Percentiles rank a stretch among this genome's conserved stretches.
Evolutionary conservation across 2,113 vertebrate genomes (phyloP).

Genomic region (Prolemur simus): DNA sequence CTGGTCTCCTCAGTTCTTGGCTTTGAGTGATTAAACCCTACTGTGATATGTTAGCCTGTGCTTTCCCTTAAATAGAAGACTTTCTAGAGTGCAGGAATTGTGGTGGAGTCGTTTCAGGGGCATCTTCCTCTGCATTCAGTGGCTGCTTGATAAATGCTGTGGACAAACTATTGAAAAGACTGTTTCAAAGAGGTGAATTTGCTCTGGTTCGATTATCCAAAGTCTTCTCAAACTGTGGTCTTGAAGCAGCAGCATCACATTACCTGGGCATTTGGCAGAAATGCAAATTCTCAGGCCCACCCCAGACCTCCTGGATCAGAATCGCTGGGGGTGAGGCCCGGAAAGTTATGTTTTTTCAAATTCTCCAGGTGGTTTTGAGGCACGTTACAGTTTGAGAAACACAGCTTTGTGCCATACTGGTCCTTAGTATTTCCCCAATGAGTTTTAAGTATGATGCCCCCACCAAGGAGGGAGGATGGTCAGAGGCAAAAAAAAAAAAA

Average conservation of each 20-base stretch:
- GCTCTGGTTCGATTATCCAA: neutral
- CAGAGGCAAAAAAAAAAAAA: fast-evolving
- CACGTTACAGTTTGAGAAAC: neutral
- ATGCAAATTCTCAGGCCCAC: neutral
- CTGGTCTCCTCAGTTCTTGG: neutral
- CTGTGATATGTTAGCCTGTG: neutral
- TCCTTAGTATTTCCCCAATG: neutral
- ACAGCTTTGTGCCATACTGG: neutral
- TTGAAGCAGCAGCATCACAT: neutral
- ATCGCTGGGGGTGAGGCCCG: neutral
- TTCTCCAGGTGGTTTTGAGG: neutral
- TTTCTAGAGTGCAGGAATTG: neutral
- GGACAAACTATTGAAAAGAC: neutral
- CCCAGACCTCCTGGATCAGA: neutral
- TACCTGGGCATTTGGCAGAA: neutral
- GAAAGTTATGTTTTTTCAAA: neutral
- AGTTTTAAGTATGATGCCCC: neutral
- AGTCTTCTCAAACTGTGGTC: neutral
- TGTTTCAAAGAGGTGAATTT: neutral
- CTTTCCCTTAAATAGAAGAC: neutral
- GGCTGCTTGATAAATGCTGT: neutral
- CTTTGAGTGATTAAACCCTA: neutral
- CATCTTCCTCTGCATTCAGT: neutral
- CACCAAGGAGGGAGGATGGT: neutral
- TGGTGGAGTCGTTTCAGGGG: neutral